phyloP scores from a whole-genome alignment of 2,888 invertebrate genomes.

The Drosophila borborema region DNA sequence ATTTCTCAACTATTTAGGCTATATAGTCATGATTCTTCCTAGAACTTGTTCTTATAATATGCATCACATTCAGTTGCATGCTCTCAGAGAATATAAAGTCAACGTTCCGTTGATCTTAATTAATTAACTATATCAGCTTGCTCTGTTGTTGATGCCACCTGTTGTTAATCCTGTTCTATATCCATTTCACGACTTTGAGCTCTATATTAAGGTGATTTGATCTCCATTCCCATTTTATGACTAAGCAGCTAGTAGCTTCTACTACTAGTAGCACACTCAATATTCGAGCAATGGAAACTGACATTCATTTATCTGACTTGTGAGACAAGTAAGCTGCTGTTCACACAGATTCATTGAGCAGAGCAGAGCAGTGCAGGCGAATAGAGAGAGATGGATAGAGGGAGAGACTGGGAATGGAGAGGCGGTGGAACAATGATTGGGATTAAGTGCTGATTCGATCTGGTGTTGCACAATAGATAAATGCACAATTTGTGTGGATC shows the following conservation, averaged over 20 bases:
- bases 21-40: too few species aligned
- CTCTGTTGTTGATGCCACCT: not conserved
- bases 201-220: not conserved
- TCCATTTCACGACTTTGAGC: not conserved
- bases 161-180: not conserved
- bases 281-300: not conserved
- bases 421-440: constrained; percentile 32
- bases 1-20: not conserved
- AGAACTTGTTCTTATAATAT: too few species aligned
- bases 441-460: constrained; percentile 53
- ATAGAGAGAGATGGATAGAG: not conserved
- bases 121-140: not conserved
- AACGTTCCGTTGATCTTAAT: not conserved
- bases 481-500: constrained; percentile 28
- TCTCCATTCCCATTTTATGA: not conserved
- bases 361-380: not conserved
- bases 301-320: constrained; percentile 9
- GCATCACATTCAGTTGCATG: not conserved
- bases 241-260: not conserved
- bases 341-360: constrained; percentile 8
- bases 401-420: not conserved
- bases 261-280: not conserved
- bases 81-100: not conserved
- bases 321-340: constrained; percentile 1
- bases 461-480: constrained; percentile 54